Evolutionary conservation across 37 sponge, comb jelly and placozoan genomes (phyloP), one percentile per base, ranked within the genome.

Genomic region (Halisarca cf. caerulea): DNA sequence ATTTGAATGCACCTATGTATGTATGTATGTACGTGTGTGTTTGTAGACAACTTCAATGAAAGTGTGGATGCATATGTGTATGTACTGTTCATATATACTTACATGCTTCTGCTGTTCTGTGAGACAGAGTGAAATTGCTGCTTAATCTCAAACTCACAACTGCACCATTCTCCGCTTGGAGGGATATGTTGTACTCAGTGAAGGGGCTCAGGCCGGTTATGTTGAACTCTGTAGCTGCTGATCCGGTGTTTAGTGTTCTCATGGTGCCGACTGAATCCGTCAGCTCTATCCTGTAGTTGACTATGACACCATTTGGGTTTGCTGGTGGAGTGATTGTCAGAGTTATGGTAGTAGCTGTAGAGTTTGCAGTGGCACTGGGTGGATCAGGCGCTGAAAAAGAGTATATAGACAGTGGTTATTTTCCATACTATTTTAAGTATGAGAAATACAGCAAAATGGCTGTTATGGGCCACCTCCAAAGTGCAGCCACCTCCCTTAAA

Each of bases 21-120:
- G 25, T 62, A 62, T 62, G 64, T 62, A 23, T 62, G 69, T 68
- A 27, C 69, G 35, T 68, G 34, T 68, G 69, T 68, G 60, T 17
- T 54, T 11, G 57, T 54, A 54, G 11, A 54, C 11, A 20, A 54
- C 17, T 59, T 27, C 60, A 2, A 6, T 59, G 60, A 59, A n/a
- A 9, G 23, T 6, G 9, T 2, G 3, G 3, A 59, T n/a, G 25
- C 60, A 2, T 6, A 68, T 47, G 51, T 47, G 51, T 47, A 47
- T 47, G 51, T 47, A 47, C 11, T 47, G 51, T 47, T 14, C 11
- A 11, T 47, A 47, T 47, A 6, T 14, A 47, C 51, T 14, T 47
- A 47, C 51, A 47, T 47, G 51, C 51, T 47, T 47, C 51, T 47
- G 51, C 51, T 47, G 51, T 47, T 14, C 51, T 6, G 11, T 14